A percentile compares a stretch with the other conserved stretches of the same genome.
These are phyloP conservation scores for Psilopsiagon aurifrons DNA, from an alignment of 2,113 vertebrate genomes.

Conservation along the genomic window DNA sequence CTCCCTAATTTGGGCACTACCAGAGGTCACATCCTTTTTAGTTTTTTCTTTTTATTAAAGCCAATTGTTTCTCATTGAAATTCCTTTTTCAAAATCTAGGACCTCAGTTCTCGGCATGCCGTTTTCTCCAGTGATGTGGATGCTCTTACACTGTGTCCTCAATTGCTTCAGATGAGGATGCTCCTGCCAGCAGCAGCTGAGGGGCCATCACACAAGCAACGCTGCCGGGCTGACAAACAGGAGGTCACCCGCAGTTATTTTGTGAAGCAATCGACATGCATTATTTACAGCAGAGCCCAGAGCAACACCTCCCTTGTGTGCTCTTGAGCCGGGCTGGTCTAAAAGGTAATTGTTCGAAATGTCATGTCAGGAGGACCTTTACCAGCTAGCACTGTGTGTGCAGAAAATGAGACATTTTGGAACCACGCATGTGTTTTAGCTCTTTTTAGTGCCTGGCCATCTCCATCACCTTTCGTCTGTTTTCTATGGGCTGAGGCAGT, in stretches of 20 bases:
- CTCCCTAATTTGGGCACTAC: neutral
- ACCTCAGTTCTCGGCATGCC: fast-evolving
- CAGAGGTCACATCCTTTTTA: neutral
- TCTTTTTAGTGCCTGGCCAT: neutral
- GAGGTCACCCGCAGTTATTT: neutral
- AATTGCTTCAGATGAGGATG: neutral
- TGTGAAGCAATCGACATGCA: neutral
- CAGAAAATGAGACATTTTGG: neutral
- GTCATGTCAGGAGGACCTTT: neutral
- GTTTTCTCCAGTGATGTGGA: fast-evolving
- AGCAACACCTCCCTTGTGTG: neutral
- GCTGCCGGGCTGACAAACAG: neutral
- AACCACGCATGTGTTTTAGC: neutral
- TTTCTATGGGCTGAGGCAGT: neutral
- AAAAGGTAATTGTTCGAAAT: constrained; percentile 40
- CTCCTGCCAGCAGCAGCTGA: neutral
- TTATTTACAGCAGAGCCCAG: constrained; percentile 5
- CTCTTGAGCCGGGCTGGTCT: neutral
- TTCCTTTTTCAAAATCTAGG: neutral
- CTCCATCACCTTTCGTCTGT: neutral
- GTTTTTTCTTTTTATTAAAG: neutral
- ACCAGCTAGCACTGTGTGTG: neutral
- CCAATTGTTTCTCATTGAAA: neutral
- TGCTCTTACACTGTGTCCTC: neutral
- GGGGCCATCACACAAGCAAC: neutral